A percentile compares a stretch with the other conserved stretches of the same genome.
Conservation (phyloP, 1,140 invertebrate genomes). For the Triops longicaudatus region DNA sequence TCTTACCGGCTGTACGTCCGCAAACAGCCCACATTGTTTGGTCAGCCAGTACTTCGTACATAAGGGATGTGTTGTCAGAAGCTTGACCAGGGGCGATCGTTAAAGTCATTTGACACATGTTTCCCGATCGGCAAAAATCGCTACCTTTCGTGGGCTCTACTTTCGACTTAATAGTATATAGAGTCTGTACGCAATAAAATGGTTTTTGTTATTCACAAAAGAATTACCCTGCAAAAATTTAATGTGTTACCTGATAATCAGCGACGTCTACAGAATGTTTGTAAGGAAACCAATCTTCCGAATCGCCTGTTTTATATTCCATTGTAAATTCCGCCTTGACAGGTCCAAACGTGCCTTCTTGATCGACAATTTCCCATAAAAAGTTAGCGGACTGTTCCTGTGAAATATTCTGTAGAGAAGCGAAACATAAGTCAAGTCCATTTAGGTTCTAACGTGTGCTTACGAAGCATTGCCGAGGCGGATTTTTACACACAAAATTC, state of each 20-base stretch:
- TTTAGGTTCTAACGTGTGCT: background rate
- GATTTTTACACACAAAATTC: background rate
- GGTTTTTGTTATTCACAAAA: background rate
- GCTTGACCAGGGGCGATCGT: slow-evolving; percentile 50
- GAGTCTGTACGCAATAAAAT: slow-evolving; percentile 50
- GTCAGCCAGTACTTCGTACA: slow-evolving; percentile 88
- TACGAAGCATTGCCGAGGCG: background rate
- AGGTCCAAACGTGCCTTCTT: slow-evolving; percentile 29
- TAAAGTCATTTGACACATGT: slow-evolving; percentile 74
- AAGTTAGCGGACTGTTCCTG: slow-evolving; percentile 63
- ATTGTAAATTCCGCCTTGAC: slow-evolving; percentile 58
- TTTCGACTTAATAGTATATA: slow-evolving; percentile 70
- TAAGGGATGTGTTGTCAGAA: slow-evolving; percentile 49
- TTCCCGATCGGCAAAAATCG: slow-evolving; percentile 79
- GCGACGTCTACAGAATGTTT: slow-evolving; percentile 50
- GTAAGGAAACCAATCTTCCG: slow-evolving; percentile 42
- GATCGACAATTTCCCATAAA: slow-evolving; percentile 57
- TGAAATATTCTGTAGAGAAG: slow-evolving; percentile 45
- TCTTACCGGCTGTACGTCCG: slow-evolving; percentile 64
- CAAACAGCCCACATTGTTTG: slow-evolving; percentile 86
- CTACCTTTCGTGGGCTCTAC: slow-evolving; percentile 70
- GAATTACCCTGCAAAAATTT: background rate
- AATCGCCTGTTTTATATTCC: slow-evolving; percentile 49
- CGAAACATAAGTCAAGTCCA: background rate
- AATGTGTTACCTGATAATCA: slow-evolving; percentile 52